Percentiles rank a stretch among this genome's conserved stretches.
These are phyloP conservation scores for Anthopleura xanthogrammica DNA, from an alignment of 92 coral and sea anemone genomes.

Conservation along the genomic window DNA sequence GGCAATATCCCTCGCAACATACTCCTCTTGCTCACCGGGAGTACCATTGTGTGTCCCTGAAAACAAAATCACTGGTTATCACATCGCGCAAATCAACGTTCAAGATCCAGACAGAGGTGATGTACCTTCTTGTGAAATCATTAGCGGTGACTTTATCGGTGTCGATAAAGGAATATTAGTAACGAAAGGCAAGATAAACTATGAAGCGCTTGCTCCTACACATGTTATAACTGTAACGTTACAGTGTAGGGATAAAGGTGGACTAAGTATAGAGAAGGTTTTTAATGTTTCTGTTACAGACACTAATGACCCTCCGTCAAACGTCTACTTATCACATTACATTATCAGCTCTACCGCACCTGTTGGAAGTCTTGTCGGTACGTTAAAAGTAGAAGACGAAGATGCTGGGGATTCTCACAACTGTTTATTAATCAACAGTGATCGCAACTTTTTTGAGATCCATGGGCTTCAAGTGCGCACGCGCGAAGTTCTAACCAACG, in stretches of 20 bases:
- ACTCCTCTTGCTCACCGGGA: constrained; percentile 13
- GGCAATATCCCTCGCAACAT: constrained; percentile 1
- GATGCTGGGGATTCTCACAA: no score
- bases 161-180: constrained; percentile 41
- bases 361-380: constrained; percentile 56
- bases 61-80: constrained; percentile 53
- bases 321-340: constrained; percentile 51
- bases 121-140: constrained; percentile 43
- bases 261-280: constrained; percentile 2
- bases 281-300: constrained; percentile 53
- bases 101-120: constrained; percentile 59
- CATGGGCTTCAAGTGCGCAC: constrained; percentile 46
- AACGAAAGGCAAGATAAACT: constrained; percentile 56
- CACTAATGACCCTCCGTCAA: constrained; percentile 55
- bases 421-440: constrained; percentile 50
- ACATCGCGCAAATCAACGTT: constrained; percentile 42
- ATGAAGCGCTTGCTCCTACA: constrained; percentile 44
- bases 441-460: constrained; percentile 49
- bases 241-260: no score
- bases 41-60: constrained; percentile 51
- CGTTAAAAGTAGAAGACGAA: no score
- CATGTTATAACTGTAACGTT: constrained; percentile 33
- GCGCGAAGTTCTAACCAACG: constrained; percentile 45
- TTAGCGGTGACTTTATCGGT: constrained; percentile 44
- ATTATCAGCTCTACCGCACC: constrained; percentile 57